Base-by-base conservation (phyloP, 2,888 invertebrate species). In the Carabus problematicus region DNA sequence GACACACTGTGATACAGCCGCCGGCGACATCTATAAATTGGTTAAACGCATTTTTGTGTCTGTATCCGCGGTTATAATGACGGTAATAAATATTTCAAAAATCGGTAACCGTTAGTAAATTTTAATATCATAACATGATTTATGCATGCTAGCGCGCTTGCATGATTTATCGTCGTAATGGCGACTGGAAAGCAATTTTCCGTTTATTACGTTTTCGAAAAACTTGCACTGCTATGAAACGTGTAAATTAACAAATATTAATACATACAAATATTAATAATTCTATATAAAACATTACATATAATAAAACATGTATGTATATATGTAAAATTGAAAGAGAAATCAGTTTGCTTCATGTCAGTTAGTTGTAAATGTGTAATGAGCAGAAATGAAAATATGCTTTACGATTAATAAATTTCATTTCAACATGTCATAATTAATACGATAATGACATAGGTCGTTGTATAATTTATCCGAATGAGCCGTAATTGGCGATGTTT, bases 371-470 rank as follows among this genome's bases (percentile, higher is more conserved):
- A 3, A 11, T 45, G 7, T 45, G 45, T 59, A 66, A 66, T 45
- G 59, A 67, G 59, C 67, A 60, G 43, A 59, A 60, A 19, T 67
- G 59, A 67, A 67, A 67, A 67, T 67, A 60, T 67, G 54, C 45
- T 67, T 67, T 60, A 67, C 59, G 67, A 67, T 67, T 67, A 67
- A 67, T 67, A 67, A 67, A 67, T 67, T 67, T 67, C 60, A 67
- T 67, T 67, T 67, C 60, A 67, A 67, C 67, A 67, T 67, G 67
- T 67, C 67, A 67, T 67, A 67, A 67, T 67, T 67, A 67, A 67
- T 67, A 60, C 60, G 67, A 67, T 60, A 67, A 60, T 67, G 67
- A 67, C 54, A 67, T 52, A 67, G 29, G 67, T 60, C 60, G 47
- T 54, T 67, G 67, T 52, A 67, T 67, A 67, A 60, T 60, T 60